Evolutionary conservation across 2,113 vertebrate species (phyloP).

Genomic region (Lophochroa leadbeateri): DNA sequence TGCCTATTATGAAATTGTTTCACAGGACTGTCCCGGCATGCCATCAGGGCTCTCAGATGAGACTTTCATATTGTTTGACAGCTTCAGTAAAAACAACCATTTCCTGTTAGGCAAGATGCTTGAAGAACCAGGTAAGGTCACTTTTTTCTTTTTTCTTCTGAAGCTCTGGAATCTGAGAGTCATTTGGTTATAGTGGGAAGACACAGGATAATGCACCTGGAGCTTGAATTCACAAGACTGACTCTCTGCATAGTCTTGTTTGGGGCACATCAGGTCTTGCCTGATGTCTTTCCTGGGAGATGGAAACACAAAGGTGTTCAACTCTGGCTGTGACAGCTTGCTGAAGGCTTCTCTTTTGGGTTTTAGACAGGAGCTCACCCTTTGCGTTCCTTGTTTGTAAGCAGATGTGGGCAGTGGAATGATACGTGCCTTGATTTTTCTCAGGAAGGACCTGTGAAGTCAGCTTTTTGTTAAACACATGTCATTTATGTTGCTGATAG

Average conservation of each 20-base stretch:
- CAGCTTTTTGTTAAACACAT: neutral
- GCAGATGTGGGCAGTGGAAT: neutral
- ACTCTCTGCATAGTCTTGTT: neutral
- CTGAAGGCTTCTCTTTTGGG: neutral
- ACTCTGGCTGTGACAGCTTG: neutral
- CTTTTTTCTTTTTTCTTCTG: neutral
- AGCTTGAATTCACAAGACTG: neutral
- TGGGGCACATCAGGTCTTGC: neutral
- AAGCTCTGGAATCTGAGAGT: neutral
- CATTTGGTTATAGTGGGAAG: neutral
- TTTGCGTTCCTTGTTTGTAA: neutral
- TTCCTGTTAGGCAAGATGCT: constrained; percentile 22
- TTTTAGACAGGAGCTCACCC: neutral
- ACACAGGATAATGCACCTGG: neutral
- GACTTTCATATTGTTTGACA: neutral
- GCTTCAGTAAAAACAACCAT: neutral
- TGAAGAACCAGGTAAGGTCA: neutral
- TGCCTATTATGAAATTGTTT: neutral
- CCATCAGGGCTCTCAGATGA: fast-evolving
- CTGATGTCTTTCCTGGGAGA: neutral
- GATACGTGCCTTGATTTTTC: fast-evolving
- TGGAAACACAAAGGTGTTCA: neutral
- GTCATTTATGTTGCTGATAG: neutral
- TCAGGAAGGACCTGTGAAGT: neutral
- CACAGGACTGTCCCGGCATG: neutral